Evolutionary conservation across 1,140 invertebrate genomes (phyloP), one percentile per base, ranked within the genome.

Genomic region (Solen grandis): DNA sequence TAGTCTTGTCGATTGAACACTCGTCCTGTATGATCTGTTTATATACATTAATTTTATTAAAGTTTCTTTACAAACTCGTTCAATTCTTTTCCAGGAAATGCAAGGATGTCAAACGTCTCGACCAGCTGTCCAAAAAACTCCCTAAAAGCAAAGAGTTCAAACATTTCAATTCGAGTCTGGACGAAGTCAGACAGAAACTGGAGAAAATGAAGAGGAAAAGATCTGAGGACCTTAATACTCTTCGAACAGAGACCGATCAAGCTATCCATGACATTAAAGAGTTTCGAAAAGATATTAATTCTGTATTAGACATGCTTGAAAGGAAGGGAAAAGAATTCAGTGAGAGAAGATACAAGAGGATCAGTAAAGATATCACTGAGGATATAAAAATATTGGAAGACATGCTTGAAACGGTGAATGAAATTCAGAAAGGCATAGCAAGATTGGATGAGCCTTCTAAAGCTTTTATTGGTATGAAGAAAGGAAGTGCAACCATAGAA

Each of bases 241-340:
- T 78, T 13, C 38, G 66, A 41, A 27, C 55, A 46, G 75, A 78
- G 54, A 78, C 75, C 2, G 75, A 65, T 16, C 25, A 55, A 22
- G 75, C 75, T 16, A 60, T 68, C 5, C 55, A 69, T n/a, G 75
- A 78, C n/a, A 14, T 78, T 41, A 31, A 78, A 78, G 75, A 68
- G 5, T 78, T 78, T 19, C 27, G 65, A 46, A 57, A 69, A 14
- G 22, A 66, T 1, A 78, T 78, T 38, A 54, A 68, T 31, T 68
- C 54, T 54, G 63, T 69, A 41, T n/a, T 78, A 46, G 75, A 78
- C 25, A 33, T 54, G 27, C 55, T 68, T 46, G 75, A 68, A 50
- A 46, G 75, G 8, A 78, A 78, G 29, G 75, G 75, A 13, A 78
- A 60, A 60, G 65, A 46, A 29, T 60, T 69, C 41, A 59, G 68